These are phyloP conservation scores for Tyrophagus putrescentiae DNA, from an alignment of 1,140 invertebrate species.

Conservation along the genomic window DNA sequence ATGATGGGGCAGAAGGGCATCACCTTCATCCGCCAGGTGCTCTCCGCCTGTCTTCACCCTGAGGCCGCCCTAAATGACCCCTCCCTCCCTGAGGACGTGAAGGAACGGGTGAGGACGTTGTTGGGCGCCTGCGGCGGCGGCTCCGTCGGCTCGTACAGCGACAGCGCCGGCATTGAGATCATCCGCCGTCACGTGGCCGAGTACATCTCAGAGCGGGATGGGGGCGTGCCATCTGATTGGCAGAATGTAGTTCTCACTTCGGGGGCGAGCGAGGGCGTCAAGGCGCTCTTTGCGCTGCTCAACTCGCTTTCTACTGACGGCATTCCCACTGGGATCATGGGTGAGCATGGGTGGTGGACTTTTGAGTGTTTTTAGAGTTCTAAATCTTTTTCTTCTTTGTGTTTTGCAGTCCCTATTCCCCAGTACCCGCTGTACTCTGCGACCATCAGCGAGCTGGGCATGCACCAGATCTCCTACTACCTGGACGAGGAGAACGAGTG, in stretches of 20 bases:
- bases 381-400: no score
- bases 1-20: conserved; percentile 91
- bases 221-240: conserved; percentile 53
- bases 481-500: conserved; percentile 78
- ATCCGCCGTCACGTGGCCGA: conserved; percentile 73
- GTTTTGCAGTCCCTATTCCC: conserved; percentile 94
- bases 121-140: conserved; percentile 62
- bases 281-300: conserved; percentile 36
- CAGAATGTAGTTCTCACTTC: conserved; percentile 69
- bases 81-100: conserved; percentile 67
- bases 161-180: conserved; percentile 77
- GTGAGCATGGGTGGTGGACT: no score
- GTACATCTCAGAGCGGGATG: conserved; percentile 75
- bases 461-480: conserved; percentile 74
- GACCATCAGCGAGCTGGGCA: conserved; percentile 72
- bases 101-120: conserved; percentile 54
- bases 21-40: conserved; percentile 48
- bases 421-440: conserved; percentile 97
- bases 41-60: conserved; percentile 33
- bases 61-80: conserved; percentile 59
- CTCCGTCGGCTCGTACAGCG: conserved; percentile 67
- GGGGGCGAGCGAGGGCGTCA: conserved; percentile 81
- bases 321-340: conserved; percentile 63
- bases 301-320: conserved; percentile 30
- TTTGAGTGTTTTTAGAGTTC: no score